Evolutionary conservation across 64 coral and sea anemone species (phyloP).

Genomic region (Hydrozoanthus tunicans): DNA sequence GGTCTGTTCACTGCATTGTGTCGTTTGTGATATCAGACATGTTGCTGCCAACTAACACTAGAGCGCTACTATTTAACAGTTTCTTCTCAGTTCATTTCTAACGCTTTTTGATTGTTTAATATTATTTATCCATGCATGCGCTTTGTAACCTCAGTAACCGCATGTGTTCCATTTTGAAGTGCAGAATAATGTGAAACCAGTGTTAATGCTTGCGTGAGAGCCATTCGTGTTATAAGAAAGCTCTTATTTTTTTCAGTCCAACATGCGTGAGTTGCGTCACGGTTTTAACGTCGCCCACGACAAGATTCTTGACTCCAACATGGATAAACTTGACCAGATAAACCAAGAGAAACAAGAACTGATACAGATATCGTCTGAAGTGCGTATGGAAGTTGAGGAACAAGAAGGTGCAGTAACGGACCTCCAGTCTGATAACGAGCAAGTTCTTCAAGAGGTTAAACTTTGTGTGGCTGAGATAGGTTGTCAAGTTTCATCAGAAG

Average conservation of each 20-base stretch:
- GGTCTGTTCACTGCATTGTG: conserved; percentile 39
- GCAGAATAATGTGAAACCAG: not conserved
- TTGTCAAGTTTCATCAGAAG: conserved; percentile 64
- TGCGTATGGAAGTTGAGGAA: conserved; percentile 75
- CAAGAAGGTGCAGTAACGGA: conserved; percentile 79
- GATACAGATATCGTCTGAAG: conserved; percentile 73
- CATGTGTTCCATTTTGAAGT: not conserved
- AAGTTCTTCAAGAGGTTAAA: conserved; percentile 84
- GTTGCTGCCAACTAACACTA: conserved; percentile 1
- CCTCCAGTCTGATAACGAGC: conserved; percentile 86
- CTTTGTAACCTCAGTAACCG: not conserved
- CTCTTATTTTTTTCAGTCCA: conserved; percentile 40
- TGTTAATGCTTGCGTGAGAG: not conserved
- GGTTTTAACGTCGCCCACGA: conserved; percentile 63
- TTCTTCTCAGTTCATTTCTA: not conserved
- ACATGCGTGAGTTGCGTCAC: conserved; percentile 60
- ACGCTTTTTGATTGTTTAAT: not conserved
- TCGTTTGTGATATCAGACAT: conserved; percentile 32
- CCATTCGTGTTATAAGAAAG: not conserved
- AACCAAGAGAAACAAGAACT: conserved; percentile 73
- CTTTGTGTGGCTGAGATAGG: conserved; percentile 78
- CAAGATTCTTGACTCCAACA: conserved; percentile 52
- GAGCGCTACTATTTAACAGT: conserved; percentile 3
- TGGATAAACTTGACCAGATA: conserved; percentile 59
- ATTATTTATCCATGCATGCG: not conserved